Conservation (phyloP, 2,113 vertebrate genomes). For the Zingel zingel region DNA sequence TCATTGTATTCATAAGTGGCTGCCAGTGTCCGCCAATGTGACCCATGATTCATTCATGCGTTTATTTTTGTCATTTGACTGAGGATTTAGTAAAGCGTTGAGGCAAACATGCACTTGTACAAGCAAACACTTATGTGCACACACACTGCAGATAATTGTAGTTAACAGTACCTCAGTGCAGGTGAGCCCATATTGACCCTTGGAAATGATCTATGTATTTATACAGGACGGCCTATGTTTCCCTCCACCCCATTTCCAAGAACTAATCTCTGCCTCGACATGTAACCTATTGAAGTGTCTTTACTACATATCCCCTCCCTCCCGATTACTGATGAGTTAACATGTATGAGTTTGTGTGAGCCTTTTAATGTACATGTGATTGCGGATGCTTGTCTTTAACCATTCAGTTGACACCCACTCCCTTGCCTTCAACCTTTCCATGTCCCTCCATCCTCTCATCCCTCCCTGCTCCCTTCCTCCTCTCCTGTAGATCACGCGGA, state of each 20-base stretch:
- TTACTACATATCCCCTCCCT: conserved; percentile 14
- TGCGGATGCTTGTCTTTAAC: conserved; percentile 76
- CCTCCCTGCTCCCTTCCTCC: conserved; percentile 57
- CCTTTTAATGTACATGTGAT: conserved; percentile 51
- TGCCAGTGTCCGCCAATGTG: not conserved
- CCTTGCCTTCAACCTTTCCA: conserved; percentile 61
- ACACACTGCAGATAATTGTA: not conserved
- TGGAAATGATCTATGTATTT: conserved; percentile 15
- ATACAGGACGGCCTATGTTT: conserved; percentile 24
- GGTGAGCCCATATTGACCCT: conserved; percentile 24
- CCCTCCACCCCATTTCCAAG: conserved; percentile 10
- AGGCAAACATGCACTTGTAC: conserved; percentile 20
- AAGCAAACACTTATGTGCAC: not conserved
- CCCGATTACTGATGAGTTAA: conserved; percentile 37
- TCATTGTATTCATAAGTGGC: conserved; percentile 42
- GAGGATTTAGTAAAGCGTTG: conserved; percentile 8
- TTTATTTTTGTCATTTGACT: not conserved
- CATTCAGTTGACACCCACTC: conserved; percentile 63
- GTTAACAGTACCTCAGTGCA: conserved; percentile 22
- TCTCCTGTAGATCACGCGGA: conserved; percentile 92
- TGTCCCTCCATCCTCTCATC: conserved; percentile 66
- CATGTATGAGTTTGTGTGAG: conserved; percentile 45
- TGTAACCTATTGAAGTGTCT: conserved; percentile 32
- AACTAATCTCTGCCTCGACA: conserved; percentile 28
- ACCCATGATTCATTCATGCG: conserved; percentile 24